phyloP scores from a whole-genome alignment of 2,797 vertebrate species.

The Xyrichtys novacula region DNA sequence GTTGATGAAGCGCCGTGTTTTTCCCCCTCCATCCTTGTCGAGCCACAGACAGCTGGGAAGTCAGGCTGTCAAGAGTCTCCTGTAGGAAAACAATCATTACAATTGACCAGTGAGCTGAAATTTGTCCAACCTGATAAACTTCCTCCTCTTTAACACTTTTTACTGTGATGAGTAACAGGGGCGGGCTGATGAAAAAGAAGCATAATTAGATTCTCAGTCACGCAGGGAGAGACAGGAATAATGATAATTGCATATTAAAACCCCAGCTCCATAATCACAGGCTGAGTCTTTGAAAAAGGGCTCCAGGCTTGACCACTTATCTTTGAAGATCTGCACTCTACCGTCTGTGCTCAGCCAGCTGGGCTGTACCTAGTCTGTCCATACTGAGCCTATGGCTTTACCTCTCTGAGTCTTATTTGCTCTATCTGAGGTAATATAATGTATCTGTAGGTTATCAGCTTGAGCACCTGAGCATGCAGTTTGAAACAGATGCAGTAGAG shows the following conservation, averaged over 20 bases:
- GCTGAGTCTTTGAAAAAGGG: constrained; percentile 13
- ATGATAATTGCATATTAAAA: constrained; percentile 65
- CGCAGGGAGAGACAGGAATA: constrained; percentile 39
- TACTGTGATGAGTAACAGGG: constrained; percentile 45
- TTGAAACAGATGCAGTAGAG: constrained; percentile 1
- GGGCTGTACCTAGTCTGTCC: constrained; percentile 13
- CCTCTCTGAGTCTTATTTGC: constrained; percentile 5
- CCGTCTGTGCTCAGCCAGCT: constrained; percentile 6
- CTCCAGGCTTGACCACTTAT: constrained; percentile 41
- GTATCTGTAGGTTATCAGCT: background rate
- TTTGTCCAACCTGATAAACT: constrained; percentile 27
- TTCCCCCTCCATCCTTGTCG: constrained; percentile 72
- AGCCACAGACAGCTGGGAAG: constrained; percentile 73
- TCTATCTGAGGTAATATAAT: background rate
- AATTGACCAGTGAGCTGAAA: constrained; percentile 25
- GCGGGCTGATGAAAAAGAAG: constrained; percentile 31
- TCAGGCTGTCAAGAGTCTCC: constrained; percentile 81
- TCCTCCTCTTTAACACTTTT: constrained; percentile 29
- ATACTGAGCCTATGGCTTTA: constrained; percentile 11
- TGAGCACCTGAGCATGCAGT: background rate
- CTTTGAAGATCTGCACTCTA: constrained; percentile 37
- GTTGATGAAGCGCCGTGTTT: constrained; percentile 55
- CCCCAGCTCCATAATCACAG: constrained; percentile 38
- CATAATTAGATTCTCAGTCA: constrained; percentile 58
- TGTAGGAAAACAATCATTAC: constrained; percentile 50